Conservation (phyloP, 2,888 invertebrate genomes). For the Chorisops tibialis region DNA sequence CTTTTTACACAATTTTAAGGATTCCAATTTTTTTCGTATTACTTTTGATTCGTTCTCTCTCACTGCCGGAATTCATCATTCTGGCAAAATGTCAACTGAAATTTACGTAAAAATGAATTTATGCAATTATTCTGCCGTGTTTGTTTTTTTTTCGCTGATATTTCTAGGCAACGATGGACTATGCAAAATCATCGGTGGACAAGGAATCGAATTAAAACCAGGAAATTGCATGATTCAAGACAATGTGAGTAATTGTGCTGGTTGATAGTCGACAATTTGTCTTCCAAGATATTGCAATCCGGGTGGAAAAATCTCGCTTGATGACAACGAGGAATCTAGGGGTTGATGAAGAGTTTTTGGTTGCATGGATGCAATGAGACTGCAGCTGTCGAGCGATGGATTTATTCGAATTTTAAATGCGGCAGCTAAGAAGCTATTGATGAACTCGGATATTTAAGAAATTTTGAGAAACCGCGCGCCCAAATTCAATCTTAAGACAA, state of each 20-base stretch:
- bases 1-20: too few relatives aligned
- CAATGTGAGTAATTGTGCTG: conserved; percentile 25
- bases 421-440: too few relatives aligned
- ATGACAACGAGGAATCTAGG: conserved; percentile 2
- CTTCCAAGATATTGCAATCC: not conserved
- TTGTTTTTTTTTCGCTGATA: not conserved
- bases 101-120: conserved; percentile 2
- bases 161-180: too few relatives aligned
- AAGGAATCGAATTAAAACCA: conserved; percentile 23
- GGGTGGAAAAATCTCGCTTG: conserved; percentile 6
- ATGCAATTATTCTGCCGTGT: not conserved
- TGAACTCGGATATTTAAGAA: too few relatives aligned
- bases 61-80: not conserved
- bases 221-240: conserved; percentile 20
- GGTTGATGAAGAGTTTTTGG: not conserved
- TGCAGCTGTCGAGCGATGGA: too few relatives aligned
- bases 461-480: too few relatives aligned
- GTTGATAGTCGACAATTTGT: conserved; percentile 14
- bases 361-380: not conserved
- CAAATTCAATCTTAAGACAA: too few relatives aligned
- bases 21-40: not conserved
- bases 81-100: conserved; percentile 5
- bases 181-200: not conserved
- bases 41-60: not conserved
- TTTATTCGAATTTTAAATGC: too few relatives aligned